Conservation (phyloP, 53 echinoderm and acorn worm species). For the Hippasteria phrygiana region DNA sequence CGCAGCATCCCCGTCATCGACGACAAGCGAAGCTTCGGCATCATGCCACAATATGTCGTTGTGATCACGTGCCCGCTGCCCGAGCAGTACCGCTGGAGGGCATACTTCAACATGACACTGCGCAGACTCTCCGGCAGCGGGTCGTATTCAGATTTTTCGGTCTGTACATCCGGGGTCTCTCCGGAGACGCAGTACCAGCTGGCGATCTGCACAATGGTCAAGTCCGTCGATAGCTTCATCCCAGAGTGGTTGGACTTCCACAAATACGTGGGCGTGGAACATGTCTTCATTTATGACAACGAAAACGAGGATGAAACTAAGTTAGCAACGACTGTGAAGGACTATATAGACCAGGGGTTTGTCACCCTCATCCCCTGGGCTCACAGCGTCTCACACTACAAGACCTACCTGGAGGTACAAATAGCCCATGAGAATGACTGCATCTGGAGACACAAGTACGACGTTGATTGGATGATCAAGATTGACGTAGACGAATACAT, state of each 20-base stretch:
- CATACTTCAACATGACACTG: slow-evolving; percentile 54
- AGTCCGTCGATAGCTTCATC: slow-evolving; percentile 73
- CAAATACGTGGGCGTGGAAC: slow-evolving; percentile 78
- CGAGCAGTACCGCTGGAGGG: slow-evolving; percentile 25
- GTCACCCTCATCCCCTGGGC: slow-evolving; percentile 84
- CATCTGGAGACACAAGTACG: slow-evolving; percentile 79
- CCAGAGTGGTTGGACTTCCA: slow-evolving; percentile 81
- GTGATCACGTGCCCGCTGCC: slow-evolving; percentile 77
- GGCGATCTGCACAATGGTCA: slow-evolving; percentile 82
- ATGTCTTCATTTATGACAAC: slow-evolving; percentile 84
- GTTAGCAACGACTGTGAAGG: slow-evolving; percentile 46
- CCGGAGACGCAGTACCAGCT: slow-evolving; percentile 50
- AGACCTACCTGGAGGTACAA: slow-evolving; percentile 86
- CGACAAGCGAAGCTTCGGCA: slow-evolving; percentile 74
- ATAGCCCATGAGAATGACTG: slow-evolving; percentile 92
- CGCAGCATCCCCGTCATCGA: slow-evolving; percentile 62
- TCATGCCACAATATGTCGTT: slow-evolving; percentile 75
- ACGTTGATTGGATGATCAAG: slow-evolving; percentile 88
- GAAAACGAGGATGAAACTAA: slow-evolving; percentile 53
- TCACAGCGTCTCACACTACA: slow-evolving; percentile 53
- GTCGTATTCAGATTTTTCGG: slow-evolving; percentile 69
- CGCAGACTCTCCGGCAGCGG: slow-evolving; percentile 42
- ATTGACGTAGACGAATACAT: slow-evolving; percentile 86
- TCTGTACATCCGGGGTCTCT: slow-evolving; percentile 72
- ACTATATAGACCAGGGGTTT: slow-evolving; percentile 67